A percentile compares a stretch with the other conserved stretches of the same genome.
Conservation (phyloP, 2,113 vertebrate species). For the Carlito syrichta region DNA sequence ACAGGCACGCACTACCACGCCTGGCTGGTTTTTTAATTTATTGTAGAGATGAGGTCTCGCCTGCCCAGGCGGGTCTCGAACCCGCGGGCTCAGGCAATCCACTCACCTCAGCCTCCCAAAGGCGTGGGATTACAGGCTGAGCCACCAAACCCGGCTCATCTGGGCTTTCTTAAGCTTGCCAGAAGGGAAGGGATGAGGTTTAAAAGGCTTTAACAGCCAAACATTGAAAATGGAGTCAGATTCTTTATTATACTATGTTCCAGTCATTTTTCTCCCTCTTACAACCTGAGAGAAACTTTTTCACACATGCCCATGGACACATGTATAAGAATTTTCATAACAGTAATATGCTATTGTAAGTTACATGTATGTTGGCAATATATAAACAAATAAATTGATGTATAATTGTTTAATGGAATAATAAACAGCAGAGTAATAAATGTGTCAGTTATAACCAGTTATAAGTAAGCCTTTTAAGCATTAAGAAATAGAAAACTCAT, state of each 20-base stretch:
- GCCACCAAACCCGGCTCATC: too few species aligned
- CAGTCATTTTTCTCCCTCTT: neutral
- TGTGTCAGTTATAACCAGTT: neutral
- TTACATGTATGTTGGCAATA: neutral
- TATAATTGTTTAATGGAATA: neutral
- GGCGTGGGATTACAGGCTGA: too few species aligned
- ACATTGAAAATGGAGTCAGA: neutral
- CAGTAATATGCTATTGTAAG: neutral
- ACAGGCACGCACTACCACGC: too few species aligned
- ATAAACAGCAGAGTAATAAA: neutral
- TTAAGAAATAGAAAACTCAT: neutral
- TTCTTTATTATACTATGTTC: too few species aligned
- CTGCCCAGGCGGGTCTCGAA: too few species aligned
- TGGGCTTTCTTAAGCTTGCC: neutral
- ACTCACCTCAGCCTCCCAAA: too few species aligned
- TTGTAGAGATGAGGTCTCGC: too few species aligned
- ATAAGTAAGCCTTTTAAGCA: neutral
- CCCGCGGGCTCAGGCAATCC: too few species aligned
- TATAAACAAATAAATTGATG: neutral
- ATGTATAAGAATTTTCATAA: neutral
- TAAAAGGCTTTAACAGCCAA: neutral
- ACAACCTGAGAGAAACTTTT: neutral
- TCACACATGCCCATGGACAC: neutral
- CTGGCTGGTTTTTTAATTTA: too few species aligned
- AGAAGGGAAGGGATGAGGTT: neutral